A percentile compares a stretch with the other conserved stretches of the same genome.
phyloP scores from a whole-genome alignment of 2,888 invertebrate genomes.

The Xanthia icteritia region DNA sequence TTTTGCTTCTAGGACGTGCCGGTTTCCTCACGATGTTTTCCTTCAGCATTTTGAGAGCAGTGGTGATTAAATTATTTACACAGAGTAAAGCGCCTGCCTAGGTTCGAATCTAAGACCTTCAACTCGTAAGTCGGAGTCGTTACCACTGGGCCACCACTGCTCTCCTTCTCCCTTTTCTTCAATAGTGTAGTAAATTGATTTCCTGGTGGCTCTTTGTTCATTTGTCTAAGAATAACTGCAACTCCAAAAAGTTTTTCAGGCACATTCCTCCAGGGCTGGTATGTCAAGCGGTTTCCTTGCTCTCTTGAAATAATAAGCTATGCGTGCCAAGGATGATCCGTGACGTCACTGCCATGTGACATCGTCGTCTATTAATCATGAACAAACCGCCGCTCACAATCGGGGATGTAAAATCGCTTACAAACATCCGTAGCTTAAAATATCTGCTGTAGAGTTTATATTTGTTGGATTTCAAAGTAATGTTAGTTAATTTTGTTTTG shows the following conservation, averaged over 20 bases:
- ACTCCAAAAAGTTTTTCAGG: constrained; percentile 35
- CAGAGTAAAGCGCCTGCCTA: too few species aligned
- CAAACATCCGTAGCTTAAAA: constrained; percentile 62
- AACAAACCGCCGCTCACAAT: constrained; percentile 77
- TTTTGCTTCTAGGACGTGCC: too few species aligned
- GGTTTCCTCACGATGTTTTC: too few species aligned
- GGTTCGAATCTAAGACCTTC: too few species aligned
- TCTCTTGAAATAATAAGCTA: constrained; percentile 75
- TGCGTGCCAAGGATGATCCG: constrained; percentile 70
- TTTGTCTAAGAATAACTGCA: constrained; percentile 28
- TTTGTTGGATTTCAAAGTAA: constrained; percentile 12
- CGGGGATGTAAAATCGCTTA: constrained; percentile 66
- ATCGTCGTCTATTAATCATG: constrained; percentile 85
- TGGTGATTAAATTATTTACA: too few species aligned
- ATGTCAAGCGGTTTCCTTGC: constrained; percentile 63
- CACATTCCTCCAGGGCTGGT: constrained; percentile 42
- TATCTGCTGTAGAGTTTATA: constrained; percentile 47
- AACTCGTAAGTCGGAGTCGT: too few species aligned
- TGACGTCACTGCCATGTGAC: constrained; percentile 83
- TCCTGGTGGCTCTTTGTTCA: not conserved
- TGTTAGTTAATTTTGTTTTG: constrained; percentile 2
- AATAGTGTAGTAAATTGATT: not conserved
- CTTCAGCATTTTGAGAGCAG: too few species aligned
- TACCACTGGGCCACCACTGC: too few species aligned
- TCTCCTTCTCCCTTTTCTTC: not conserved